Evolutionary conservation across 23 tunicate genomes (phyloP), one percentile per base, ranked within the genome.

Genomic region (Trididemnum nubilum): DNA sequence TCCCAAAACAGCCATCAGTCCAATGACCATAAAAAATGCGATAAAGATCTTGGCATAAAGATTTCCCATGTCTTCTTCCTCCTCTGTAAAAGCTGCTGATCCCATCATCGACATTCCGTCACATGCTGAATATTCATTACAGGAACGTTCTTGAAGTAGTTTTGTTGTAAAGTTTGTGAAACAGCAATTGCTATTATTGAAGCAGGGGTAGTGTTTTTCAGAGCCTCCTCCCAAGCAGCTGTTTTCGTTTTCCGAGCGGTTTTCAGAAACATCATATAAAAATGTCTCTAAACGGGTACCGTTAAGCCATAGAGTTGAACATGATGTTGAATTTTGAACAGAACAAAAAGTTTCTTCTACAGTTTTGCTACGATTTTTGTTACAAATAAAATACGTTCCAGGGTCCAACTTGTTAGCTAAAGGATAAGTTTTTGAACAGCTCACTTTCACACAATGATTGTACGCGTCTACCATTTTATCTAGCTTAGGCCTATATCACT

Each of bases 381-480:
- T 25, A 39, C 78, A 73, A 2, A 73, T 28, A 37, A 37, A 73
- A 40, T 73, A 73, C 30, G 78, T 73, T 73, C 58, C 58, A 37
- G 78, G 78, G 21, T 37, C 15, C 30, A 73, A 31, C 38, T 67
- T 7, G 7, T 7, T 67, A 30, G 12, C 37, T 67, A 30, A 2
- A 21, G 37, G 38, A 5, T 7, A 5, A n/a, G 7, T 33, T 31
- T 67, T 67, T 15, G 74, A 30, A 38, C 74, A 67, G 38, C 25
- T 67, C 3, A 67, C 25, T 32, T 33, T 33, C 7, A 67, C 74
- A 61, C 67, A 61, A n/a, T n/a, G 67, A 61, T 61, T 22, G 29
- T 61, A 61, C 5, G 26, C 3, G 26, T 61, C 5, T 12, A 12
- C 26, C 67, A 61, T 61, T 61, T 61, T 61, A 4, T 61, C n/a